These are phyloP conservation scores for Platygyra sinensis DNA, from an alignment of 64 coral and sea anemone genomes.

Conservation along the genomic window DNA sequence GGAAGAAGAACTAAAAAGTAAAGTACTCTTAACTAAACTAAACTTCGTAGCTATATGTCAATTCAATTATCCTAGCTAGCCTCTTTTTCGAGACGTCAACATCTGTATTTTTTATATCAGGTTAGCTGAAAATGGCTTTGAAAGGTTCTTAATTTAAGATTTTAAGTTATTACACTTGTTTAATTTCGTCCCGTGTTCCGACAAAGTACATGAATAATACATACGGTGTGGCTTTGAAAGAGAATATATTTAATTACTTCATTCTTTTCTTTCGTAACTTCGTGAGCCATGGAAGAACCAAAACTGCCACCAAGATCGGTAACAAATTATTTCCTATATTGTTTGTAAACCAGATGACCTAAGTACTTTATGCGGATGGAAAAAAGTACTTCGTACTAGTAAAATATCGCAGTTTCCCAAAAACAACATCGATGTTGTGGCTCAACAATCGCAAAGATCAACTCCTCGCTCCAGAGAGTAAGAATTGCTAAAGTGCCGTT, in stretches of 20 bases:
- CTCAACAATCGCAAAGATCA: too few relatives aligned
- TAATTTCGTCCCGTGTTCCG: neutral
- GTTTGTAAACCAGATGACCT: neutral
- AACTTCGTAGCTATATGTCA: too few relatives aligned
- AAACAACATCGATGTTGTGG: too few relatives aligned
- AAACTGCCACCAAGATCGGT: neutral
- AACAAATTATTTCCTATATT: slow-evolving; percentile 16
- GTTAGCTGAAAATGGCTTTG: neutral
- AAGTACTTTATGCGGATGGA: neutral
- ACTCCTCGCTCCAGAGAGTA: neutral
- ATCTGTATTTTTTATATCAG: neutral
- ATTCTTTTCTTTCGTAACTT: neutral
- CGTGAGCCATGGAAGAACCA: neutral
- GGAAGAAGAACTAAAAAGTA: too few relatives aligned
- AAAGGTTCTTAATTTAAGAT: neutral
- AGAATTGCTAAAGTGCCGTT: neutral
- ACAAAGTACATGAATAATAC: slow-evolving; percentile 15
- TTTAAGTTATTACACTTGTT: neutral
- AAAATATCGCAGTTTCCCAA: too few relatives aligned
- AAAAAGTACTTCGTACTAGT: neutral
- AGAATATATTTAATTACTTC: neutral
- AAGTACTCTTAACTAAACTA: neutral
- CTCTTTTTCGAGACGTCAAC: too few relatives aligned
- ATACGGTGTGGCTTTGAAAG: neutral
- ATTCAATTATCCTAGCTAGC: too few relatives aligned